These are phyloP conservation scores for Drosophila bunnanda DNA, from an alignment of 2,888 invertebrate genomes.

Conservation along the genomic window DNA sequence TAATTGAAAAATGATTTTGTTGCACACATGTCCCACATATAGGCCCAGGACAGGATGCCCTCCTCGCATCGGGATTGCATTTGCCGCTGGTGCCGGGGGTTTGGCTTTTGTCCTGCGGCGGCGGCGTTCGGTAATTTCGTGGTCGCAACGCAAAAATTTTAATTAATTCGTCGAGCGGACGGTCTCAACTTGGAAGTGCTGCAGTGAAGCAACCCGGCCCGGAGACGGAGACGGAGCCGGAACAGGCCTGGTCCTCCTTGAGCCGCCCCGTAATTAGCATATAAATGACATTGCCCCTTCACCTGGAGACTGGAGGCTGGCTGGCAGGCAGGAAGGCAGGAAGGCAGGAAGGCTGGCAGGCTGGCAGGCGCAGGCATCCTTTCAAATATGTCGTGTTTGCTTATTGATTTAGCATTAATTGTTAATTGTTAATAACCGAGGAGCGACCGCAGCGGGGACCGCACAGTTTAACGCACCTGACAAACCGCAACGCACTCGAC, in stretches of 20 bases:
- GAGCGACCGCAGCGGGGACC: conserved; percentile 45
- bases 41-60: conserved; percentile 22
- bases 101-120: conserved; percentile 31
- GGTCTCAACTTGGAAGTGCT: conserved; percentile 21
- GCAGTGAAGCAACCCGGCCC: not conserved
- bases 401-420: conserved; percentile 79
- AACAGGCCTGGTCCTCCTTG: conserved; percentile 18
- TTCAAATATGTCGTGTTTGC: conserved; percentile 37
- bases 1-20: conserved; percentile 80
- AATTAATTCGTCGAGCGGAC: conserved; percentile 68
- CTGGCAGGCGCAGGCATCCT: not conserved
- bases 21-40: conserved; percentile 68
- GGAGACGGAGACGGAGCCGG: not conserved
- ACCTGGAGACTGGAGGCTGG: not conserved
- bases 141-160: conserved; percentile 59
- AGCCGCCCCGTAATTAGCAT: conserved; percentile 65
- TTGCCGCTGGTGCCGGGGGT: conserved; percentile 19
- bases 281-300: conserved; percentile 68
- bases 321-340: not conserved
- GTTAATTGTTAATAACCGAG: conserved; percentile 75
- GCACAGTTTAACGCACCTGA: conserved; percentile 51
- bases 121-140: conserved; percentile 66
- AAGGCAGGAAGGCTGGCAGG: not conserved
- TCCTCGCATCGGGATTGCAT: conserved; percentile 18
- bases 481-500: conserved; percentile 41